Percentiles rank a stretch among this genome's conserved stretches.
phyloP scores from a whole-genome alignment of 2,113 vertebrate genomes.

The Aspiorhynchus laticeps region DNA sequence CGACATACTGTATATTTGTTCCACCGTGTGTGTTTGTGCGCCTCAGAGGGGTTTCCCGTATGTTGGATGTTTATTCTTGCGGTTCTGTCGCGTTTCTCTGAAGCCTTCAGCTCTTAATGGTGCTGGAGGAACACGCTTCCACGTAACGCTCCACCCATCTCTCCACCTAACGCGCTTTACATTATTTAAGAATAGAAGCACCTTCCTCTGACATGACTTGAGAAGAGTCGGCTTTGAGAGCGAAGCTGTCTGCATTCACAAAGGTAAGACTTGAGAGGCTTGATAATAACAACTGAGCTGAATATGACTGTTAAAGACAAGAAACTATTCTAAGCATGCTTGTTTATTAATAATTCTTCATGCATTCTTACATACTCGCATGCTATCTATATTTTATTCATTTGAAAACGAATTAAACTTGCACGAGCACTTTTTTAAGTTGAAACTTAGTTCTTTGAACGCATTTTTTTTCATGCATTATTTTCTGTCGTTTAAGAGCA shows the following conservation, averaged over 20 bases:
- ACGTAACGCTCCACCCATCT: conserved; percentile 66
- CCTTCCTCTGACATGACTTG: conserved; percentile 21
- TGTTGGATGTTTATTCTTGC: conserved; percentile 50
- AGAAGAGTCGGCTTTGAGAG: conserved; percentile 1
- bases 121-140: conserved; percentile 29
- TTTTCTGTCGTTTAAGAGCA: background rate
- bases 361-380: no score
- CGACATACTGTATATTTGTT: conserved; percentile 64
- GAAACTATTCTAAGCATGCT: background rate
- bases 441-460: background rate
- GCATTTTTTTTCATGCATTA: background rate
- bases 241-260: conserved; percentile 27
- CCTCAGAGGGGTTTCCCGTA: conserved; percentile 71
- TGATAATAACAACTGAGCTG: background rate
- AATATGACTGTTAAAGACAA: background rate
- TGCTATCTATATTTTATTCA: no score
- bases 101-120: conserved; percentile 60
- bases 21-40: conserved; percentile 48
- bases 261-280: conserved; percentile 65
- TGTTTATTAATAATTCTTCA: background rate
- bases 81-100: conserved; percentile 56
- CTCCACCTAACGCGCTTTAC: conserved; percentile 55
- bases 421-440: background rate
- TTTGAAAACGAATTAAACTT: background rate
- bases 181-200: conserved; percentile 66